Evolutionary conservation across 92 coral and sea anemone genomes (phyloP).

Genomic region (Siderastrea radians): DNA sequence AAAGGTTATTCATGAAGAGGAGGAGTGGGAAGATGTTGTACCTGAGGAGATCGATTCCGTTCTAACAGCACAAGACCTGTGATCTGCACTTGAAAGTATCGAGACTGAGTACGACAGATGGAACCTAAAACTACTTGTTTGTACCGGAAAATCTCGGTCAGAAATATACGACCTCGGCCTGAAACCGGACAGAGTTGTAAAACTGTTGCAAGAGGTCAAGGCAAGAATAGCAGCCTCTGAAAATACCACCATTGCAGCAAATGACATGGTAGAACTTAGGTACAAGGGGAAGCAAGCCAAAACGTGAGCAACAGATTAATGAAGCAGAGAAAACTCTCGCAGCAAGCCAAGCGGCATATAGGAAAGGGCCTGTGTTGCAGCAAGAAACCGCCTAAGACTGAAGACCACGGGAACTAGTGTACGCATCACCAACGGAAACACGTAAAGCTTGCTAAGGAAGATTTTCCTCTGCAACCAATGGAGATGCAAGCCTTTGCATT

Average conservation of each 20-base stretch:
- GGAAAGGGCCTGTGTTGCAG: slow-evolving; percentile 55
- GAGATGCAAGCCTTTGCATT: too few species aligned
- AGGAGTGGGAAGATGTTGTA: slow-evolving; percentile 33
- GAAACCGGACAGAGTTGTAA: slow-evolving; percentile 54
- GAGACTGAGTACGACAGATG: too few species aligned
- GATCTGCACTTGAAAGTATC: slow-evolving; percentile 53
- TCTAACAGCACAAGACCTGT: slow-evolving; percentile 53
- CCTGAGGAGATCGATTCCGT: slow-evolving; percentile 29
- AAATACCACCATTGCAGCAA: slow-evolving; percentile 53
- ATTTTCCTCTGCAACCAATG: too few species aligned
- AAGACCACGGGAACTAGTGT: too few species aligned
- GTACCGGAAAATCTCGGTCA: too few species aligned
- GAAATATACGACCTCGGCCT: too few species aligned
- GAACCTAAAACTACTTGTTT: too few species aligned
- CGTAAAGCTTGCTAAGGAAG: too few species aligned
- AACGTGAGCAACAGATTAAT: slow-evolving; percentile 23
- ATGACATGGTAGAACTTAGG: slow-evolving; percentile 60
- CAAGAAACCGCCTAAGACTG: background rate
- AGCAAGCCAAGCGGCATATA: slow-evolving; percentile 55
- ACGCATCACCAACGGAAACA: too few species aligned
- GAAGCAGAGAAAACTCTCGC: slow-evolving; percentile 31
- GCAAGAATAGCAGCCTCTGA: slow-evolving; percentile 33
- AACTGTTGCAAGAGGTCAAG: slow-evolving; percentile 39
- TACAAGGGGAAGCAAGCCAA: slow-evolving; percentile 29
- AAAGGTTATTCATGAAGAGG: slow-evolving; percentile 43